Conservation (phyloP, 2,113 vertebrate genomes). For the Thermophis baileyi region DNA sequence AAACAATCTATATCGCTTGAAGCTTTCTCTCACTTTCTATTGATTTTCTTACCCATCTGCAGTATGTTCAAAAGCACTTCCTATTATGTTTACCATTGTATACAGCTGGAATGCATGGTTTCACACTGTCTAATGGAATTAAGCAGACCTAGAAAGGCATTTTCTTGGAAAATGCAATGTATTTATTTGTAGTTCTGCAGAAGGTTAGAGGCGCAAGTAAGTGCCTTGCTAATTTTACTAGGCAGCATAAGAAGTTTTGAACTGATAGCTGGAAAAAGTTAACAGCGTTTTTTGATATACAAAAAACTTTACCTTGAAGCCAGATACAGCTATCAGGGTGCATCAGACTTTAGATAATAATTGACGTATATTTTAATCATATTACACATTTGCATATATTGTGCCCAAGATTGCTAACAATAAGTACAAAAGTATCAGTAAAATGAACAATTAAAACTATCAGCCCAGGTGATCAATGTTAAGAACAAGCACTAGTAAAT, state of each 20-base stretch:
- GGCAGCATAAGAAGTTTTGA: not conserved
- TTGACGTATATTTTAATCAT: not conserved
- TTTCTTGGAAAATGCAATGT: conserved; percentile 51
- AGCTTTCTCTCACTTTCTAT: conserved; percentile 64
- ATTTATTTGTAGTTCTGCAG: conserved; percentile 46
- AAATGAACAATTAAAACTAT: not conserved
- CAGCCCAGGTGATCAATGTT: not conserved
- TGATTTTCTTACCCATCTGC: conserved; percentile 64
- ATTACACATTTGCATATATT: not conserved
- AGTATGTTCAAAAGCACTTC: conserved; percentile 52
- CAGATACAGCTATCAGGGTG: not conserved
- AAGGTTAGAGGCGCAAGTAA: conserved; percentile 2
- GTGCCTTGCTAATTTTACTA: conserved; percentile 1
- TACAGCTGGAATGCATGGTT: conserved; percentile 41
- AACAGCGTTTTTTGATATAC: not conserved
- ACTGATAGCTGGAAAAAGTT: not conserved
- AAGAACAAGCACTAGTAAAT: not conserved
- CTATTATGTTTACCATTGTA: conserved; percentile 57
- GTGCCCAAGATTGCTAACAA: not conserved
- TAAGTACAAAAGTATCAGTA: not conserved
- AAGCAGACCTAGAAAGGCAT: conserved; percentile 52
- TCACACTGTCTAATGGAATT: conserved; percentile 55
- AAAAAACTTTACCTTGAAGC: not conserved
- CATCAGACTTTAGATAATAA: not conserved
- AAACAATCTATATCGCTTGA: conserved; percentile 66